Evolutionary conservation across 2,888 invertebrate genomes (phyloP).

Genomic region (Drosophila gaucha): DNA sequence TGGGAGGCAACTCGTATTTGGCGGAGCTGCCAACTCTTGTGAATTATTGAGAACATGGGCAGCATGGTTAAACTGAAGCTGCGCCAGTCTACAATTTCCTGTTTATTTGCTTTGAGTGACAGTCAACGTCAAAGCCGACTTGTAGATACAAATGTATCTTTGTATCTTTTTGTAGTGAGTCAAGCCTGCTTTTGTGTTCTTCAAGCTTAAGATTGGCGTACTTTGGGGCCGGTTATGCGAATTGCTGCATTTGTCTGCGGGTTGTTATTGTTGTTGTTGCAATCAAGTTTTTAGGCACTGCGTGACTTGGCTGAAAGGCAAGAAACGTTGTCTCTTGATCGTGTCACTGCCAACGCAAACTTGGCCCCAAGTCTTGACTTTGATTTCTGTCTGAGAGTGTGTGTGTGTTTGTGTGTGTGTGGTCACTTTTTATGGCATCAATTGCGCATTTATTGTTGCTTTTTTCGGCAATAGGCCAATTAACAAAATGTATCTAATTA

Average conservation of each 20-base stretch:
- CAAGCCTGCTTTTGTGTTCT: conserved; percentile 7
- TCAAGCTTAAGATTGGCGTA: conserved; percentile 42
- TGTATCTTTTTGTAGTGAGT: conserved; percentile 38
- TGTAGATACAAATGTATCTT: conserved; percentile 70
- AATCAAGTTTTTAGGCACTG: conserved; percentile 73
- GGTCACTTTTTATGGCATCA: conserved; percentile 20
- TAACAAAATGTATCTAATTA: conserved; percentile 62
- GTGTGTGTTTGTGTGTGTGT: background rate
- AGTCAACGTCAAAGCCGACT: conserved; percentile 64
- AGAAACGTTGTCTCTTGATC: conserved; percentile 43
- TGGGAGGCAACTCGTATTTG: background rate
- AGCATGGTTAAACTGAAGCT: conserved; percentile 30
- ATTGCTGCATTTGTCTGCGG: conserved; percentile 44
- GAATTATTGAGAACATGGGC: conserved; percentile 53
- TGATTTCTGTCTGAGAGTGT: conserved; percentile 24
- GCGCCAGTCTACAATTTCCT: conserved; percentile 58
- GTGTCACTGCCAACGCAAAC: conserved; percentile 47
- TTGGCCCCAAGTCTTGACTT: conserved; percentile 22
- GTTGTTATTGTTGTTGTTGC: conserved; percentile 15
- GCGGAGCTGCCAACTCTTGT: conserved; percentile 31
- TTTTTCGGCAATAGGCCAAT: conserved; percentile 61
- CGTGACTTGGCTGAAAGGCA: conserved; percentile 67
- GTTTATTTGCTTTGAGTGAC: conserved; percentile 63
- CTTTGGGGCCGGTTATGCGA: conserved; percentile 61
- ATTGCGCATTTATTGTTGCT: conserved; percentile 17